Conservation (phyloP, 2,797 vertebrate species). For the Rhabdophis nuchalis region DNA sequence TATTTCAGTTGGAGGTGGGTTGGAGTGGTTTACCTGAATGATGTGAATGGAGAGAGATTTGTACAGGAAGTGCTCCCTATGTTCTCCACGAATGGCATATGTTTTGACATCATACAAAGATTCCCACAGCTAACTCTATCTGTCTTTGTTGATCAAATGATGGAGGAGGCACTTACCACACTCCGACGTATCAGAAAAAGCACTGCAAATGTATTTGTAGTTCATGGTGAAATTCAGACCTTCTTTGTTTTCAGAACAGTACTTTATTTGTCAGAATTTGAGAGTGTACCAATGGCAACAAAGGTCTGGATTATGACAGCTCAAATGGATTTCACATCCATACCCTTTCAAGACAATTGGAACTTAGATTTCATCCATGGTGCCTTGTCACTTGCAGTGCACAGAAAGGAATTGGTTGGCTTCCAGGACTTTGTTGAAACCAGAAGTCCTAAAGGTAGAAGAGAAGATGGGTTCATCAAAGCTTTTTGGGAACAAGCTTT, state of each 20-base stretch:
- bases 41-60: neutral
- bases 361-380: neutral
- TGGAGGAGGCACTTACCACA: neutral
- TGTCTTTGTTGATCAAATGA: neutral
- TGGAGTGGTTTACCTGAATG: neutral
- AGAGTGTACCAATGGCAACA: neutral
- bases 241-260: neutral
- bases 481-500: slow-evolving; percentile 1
- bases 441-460: neutral
- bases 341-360: neutral
- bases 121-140: neutral
- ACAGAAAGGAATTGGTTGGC: neutral
- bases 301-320: neutral
- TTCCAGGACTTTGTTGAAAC: neutral
- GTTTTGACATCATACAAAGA: neutral
- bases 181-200: neutral
- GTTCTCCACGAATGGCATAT: neutral
- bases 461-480: neutral
- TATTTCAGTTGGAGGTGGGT: slow-evolving; percentile 4
- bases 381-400: neutral
- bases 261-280: neutral
- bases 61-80: neutral
- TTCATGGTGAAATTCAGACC: slow-evolving; percentile 1
- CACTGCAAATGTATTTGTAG: neutral
- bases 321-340: neutral